A percentile compares a stretch with the other conserved stretches of the same genome.
phyloP scores from a whole-genome alignment of 2,797 vertebrate genomes.

The Oryzias dopingdopingensis region DNA sequence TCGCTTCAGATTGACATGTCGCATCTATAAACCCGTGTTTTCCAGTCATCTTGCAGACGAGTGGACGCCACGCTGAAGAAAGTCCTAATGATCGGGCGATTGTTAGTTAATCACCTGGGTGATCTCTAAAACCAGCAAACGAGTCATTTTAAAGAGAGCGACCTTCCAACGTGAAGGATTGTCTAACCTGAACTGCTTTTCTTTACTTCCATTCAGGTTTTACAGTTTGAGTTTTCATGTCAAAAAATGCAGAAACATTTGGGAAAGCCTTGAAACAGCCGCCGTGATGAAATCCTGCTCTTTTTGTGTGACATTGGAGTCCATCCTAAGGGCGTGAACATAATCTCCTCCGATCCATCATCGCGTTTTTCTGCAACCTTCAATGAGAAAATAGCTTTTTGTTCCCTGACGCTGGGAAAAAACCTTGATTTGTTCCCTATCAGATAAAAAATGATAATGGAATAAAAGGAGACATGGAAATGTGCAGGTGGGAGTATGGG shows the following conservation, averaged over 20 bases:
- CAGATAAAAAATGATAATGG: conserved; percentile 63
- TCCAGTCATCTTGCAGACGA: no score
- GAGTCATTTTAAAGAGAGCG: no score
- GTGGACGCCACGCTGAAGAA: no score
- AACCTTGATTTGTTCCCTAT: conserved; percentile 59
- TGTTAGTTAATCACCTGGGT: no score
- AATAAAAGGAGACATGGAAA: conserved; percentile 47
- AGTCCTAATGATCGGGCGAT: no score
- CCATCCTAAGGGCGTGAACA: conserved; percentile 61
- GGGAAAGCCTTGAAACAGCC: conserved; percentile 47
- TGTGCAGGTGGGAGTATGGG: conserved; percentile 12
- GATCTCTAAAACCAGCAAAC: no score
- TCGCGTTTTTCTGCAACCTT: conserved; percentile 57
- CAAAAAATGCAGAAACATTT: conserved; percentile 66
- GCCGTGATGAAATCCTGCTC: conserved; percentile 56
- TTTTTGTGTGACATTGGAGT: conserved; percentile 69
- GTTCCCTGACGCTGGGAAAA: conserved; percentile 40
- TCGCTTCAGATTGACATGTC: no score
- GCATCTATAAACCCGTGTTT: no score
- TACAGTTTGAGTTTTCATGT: conserved; percentile 48
- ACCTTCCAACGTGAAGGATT: no score
- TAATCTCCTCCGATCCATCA: conserved; percentile 50
- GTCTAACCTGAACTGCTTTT: no score
- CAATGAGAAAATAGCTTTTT: conserved; percentile 56
- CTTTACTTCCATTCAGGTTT: conserved; percentile 53